Base-by-base conservation (phyloP, 2,888 invertebrate species). In the Chirona hameri region DNA sequence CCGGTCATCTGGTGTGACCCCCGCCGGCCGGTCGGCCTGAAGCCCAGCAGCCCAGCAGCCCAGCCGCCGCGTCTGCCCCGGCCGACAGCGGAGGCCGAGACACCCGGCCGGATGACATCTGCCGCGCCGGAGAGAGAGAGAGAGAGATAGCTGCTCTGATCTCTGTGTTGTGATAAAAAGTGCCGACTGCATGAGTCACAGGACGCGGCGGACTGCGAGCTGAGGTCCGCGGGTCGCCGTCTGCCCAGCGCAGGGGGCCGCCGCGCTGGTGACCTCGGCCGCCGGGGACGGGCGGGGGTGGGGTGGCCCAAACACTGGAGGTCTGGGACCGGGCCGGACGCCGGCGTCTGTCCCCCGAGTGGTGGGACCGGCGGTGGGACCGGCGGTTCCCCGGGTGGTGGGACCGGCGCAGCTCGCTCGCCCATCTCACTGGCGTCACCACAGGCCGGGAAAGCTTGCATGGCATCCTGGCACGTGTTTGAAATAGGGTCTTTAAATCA, bases 101-200 rank as follows among this genome's bases (percentile, higher is more conserved):
- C 65, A n/a, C 65, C 29, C 27, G 14, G 69, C 27, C 69, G 72
- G 31, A 31, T 10, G 72, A 72, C 72, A 72, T 72, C 31, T 72
- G 72, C 18, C 18, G 39, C 39, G 39, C 39, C 7, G 39, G 39
- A 39, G 39, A 39, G 39, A 7, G 39, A 39, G 39, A 7, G 4
- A 39, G 52, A 52, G 52, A 52, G 9, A 48, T 7, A 48, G 48
- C 48, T 7, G 7, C 52, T 52, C 52, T 52, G 52, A 4, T 52
- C 7, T 12, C 18, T 31, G 18, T 72, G 72, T 72, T 72, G 72
- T 72, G 72, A 72, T 31, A 72, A 72, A 72, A 72, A 72, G 72
- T 14, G 72, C 72, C 72, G 72, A 72, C 31, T 10, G 29, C 7
- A 4, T 72, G 72, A 72, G 29, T 72, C 72, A 72, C 72, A 18